Conservation (phyloP, 2,888 invertebrate species). For the Stegophylla sp. region DNA sequence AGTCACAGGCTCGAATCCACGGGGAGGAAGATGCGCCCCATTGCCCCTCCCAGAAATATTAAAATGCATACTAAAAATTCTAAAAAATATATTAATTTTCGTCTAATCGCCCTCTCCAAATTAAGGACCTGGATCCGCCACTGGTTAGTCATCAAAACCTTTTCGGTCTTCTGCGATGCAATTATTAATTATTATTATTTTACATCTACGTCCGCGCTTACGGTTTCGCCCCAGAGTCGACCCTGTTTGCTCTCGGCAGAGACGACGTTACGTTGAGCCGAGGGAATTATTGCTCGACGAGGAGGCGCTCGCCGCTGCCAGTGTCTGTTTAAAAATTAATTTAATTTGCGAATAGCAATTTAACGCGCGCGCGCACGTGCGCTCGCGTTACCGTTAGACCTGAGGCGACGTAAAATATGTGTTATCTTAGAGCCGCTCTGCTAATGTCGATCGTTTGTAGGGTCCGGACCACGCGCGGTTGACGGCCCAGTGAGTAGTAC, state of each 20-base stretch:
- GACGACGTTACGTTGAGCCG: not conserved
- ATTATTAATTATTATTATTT: not conserved
- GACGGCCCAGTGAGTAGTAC: no score
- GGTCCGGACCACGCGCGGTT: conserved; percentile 21
- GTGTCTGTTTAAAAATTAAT: conserved; percentile 44
- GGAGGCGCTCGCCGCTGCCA: not conserved
- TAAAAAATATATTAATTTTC: no score
- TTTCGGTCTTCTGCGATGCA: no score
- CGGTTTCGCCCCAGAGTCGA: not conserved
- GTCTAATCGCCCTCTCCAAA: no score
- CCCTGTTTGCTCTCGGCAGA: no score
- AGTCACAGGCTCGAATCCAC: no score
- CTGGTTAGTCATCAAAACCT: no score
- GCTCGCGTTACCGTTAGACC: not conserved
- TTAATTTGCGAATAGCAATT: conserved; percentile 34
- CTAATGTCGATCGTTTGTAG: conserved; percentile 39
- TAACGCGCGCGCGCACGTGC: conserved; percentile 11
- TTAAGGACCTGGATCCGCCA: no score
- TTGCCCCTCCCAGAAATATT: no score
- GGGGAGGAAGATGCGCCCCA: no score
- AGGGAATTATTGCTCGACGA: not conserved
- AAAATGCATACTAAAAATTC: no score
- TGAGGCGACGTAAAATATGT: conserved; percentile 2
- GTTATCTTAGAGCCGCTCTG: conserved; percentile 25
- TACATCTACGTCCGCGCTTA: not conserved